Percentiles rank a stretch among this genome's conserved stretches.
These are phyloP conservation scores for Dendrolimus punctatus DNA, from an alignment of 1,140 invertebrate species.

Conservation along the genomic window DNA sequence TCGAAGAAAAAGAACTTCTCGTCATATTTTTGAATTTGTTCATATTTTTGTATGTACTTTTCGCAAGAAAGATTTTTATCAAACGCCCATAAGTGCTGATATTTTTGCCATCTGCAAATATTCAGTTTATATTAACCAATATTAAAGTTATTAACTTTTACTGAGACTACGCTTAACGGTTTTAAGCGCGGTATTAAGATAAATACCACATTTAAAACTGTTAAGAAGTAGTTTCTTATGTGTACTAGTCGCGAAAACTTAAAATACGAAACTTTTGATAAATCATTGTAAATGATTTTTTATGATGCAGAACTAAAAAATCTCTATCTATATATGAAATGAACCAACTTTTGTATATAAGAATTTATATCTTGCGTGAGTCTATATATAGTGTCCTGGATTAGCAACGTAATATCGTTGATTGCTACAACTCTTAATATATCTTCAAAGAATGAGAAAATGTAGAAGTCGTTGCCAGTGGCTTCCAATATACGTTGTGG, in stretches of 20 bases:
- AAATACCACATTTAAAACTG: too few relatives aligned
- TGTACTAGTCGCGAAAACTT: too few relatives aligned
- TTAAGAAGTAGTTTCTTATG: too few relatives aligned
- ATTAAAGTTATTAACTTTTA: neutral
- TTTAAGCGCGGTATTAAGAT: too few relatives aligned
- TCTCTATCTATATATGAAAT: neutral
- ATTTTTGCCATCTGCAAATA: constrained; percentile 80
- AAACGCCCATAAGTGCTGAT: constrained; percentile 84
- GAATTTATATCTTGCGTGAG: constrained; percentile 75
- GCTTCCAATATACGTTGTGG: constrained; percentile 71
- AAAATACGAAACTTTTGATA: too few relatives aligned
- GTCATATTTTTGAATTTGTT: constrained; percentile 83
- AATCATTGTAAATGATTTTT: too few relatives aligned
- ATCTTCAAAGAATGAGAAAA: constrained; percentile 85
- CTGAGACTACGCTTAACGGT: too few relatives aligned
- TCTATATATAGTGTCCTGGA: constrained; percentile 78
- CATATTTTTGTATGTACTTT: constrained; percentile 81
- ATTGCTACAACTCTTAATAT: constrained; percentile 78
- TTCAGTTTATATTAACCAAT: neutral
- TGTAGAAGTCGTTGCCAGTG: constrained; percentile 72
- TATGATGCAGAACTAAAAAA: too few relatives aligned
- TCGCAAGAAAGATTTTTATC: constrained; percentile 84
- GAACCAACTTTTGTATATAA: constrained; percentile 76
- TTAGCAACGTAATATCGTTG: constrained; percentile 76
- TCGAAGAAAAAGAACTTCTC: constrained; percentile 89